These are phyloP conservation scores for Rotaria sp. DNA, from an alignment of 2,888 invertebrate genomes.

Conservation along the genomic window DNA sequence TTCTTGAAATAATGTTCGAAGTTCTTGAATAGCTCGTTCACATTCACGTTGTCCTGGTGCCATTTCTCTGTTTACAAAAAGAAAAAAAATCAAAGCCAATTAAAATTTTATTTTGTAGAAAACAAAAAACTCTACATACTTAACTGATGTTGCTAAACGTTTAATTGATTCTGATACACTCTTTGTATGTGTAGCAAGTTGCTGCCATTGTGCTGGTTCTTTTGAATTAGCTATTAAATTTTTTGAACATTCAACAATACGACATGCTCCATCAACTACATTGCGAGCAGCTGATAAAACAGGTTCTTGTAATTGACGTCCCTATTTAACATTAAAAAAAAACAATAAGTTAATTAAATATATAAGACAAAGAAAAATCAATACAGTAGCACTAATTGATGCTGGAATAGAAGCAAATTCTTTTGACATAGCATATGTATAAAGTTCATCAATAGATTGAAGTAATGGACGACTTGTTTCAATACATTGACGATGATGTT, in stretches of 20 bases:
- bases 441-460: constrained; percentile 81
- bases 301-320: constrained; percentile 74
- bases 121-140: constrained; percentile 57
- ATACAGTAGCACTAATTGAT: constrained; percentile 69
- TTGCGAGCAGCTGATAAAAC: constrained; percentile 72
- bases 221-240: constrained; percentile 77
- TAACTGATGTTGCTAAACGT: constrained; percentile 78
- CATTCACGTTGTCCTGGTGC: constrained; percentile 94
- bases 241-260: constrained; percentile 82
- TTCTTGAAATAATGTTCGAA: not conserved
- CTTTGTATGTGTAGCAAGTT: constrained; percentile 83
- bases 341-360: not conserved
- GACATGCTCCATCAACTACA: constrained; percentile 75
- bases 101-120: not conserved
- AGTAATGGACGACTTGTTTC: constrained; percentile 76
- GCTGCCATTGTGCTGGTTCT: constrained; percentile 87
- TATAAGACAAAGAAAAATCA: not conserved
- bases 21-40: constrained; percentile 69
- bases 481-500: constrained; percentile 58
- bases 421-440: constrained; percentile 82
- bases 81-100: not conserved
- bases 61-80: constrained; percentile 67
- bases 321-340: constrained; percentile 53
- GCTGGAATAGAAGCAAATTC: constrained; percentile 88
- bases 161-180: constrained; percentile 93